phyloP scores from a whole-genome alignment of 1,140 invertebrate species.

The Drosophila miranda region DNA sequence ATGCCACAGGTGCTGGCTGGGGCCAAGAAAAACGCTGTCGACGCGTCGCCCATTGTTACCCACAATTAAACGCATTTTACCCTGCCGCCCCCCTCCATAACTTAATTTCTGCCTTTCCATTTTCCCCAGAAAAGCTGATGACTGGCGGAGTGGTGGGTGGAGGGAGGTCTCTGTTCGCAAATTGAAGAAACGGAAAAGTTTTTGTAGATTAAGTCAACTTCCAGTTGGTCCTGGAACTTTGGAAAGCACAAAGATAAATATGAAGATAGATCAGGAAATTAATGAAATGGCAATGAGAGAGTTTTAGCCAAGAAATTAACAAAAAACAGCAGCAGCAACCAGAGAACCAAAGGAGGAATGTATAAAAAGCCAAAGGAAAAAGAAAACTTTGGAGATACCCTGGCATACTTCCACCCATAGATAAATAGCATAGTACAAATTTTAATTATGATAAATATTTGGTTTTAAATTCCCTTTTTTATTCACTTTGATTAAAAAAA shows the following conservation, averaged over 20 bases:
- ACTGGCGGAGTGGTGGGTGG: neutral
- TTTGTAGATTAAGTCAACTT: conserved; percentile 6
- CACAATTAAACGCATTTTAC: conserved; percentile 62
- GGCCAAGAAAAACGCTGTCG: neutral
- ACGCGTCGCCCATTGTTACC: conserved; percentile 24
- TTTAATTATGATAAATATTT: too few relatives aligned
- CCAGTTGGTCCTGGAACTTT: neutral
- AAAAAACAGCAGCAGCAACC: too few relatives aligned
- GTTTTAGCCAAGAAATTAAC: neutral
- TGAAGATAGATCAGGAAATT: too few relatives aligned
- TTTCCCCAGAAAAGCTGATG: conserved; percentile 7
- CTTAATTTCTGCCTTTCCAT: conserved; percentile 18
- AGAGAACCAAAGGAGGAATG: too few relatives aligned
- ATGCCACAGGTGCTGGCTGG: conserved; percentile 65
- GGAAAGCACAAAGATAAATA: too few relatives aligned
- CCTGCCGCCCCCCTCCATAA: conserved; percentile 7
- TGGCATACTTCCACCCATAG: too few relatives aligned
- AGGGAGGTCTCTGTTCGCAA: neutral
- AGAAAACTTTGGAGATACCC: too few relatives aligned
- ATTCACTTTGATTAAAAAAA: too few relatives aligned
- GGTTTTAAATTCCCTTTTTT: too few relatives aligned
- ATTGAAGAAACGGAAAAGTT: neutral
- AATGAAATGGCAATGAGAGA: too few relatives aligned
- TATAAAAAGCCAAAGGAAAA: too few relatives aligned
- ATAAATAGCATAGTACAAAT: too few relatives aligned